A percentile compares a stretch with the other conserved stretches of the same genome.
Conservation (phyloP, 1,140 invertebrate genomes). For the Dysdera silvatica region DNA sequence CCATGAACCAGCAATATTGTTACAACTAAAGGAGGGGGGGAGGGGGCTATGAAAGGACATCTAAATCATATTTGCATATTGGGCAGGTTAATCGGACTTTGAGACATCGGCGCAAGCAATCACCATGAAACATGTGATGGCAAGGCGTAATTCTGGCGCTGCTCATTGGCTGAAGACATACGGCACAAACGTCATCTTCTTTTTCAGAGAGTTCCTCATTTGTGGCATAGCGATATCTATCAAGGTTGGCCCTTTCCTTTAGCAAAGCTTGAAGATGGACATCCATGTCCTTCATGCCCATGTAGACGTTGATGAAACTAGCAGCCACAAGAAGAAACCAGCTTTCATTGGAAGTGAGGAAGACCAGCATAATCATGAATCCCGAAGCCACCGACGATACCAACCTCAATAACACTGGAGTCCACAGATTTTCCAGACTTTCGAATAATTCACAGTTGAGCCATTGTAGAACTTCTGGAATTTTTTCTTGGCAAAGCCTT, state of each 20-base stretch:
- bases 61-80: slow-evolving; percentile 56
- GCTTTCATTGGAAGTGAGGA: slow-evolving; percentile 22
- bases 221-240: slow-evolving; percentile 58
- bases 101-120: slow-evolving; percentile 61
- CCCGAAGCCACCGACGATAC: slow-evolving; percentile 47
- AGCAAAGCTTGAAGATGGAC: slow-evolving; percentile 49
- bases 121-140: slow-evolving; percentile 66
- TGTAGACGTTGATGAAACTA: slow-evolving; percentile 58
- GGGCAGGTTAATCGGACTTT: slow-evolving; percentile 60
- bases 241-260: slow-evolving; percentile 53
- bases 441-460: slow-evolving; percentile 56
- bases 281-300: slow-evolving; percentile 55
- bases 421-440: slow-evolving; percentile 58
- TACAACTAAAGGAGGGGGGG: too few relatives aligned
- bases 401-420: slow-evolving; percentile 55
- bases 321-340: slow-evolving; percentile 49
- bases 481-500: slow-evolving; percentile 54
- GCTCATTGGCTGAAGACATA: slow-evolving; percentile 60
- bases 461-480: slow-evolving; percentile 51
- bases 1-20: too few relatives aligned
- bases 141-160: slow-evolving; percentile 61
- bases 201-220: slow-evolving; percentile 55
- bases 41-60: too few relatives aligned
- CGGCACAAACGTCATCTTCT: slow-evolving; percentile 62
- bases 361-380: slow-evolving; percentile 28